phyloP scores from a whole-genome alignment of 2,113 vertebrate genomes.

The Tupaia tana region DNA sequence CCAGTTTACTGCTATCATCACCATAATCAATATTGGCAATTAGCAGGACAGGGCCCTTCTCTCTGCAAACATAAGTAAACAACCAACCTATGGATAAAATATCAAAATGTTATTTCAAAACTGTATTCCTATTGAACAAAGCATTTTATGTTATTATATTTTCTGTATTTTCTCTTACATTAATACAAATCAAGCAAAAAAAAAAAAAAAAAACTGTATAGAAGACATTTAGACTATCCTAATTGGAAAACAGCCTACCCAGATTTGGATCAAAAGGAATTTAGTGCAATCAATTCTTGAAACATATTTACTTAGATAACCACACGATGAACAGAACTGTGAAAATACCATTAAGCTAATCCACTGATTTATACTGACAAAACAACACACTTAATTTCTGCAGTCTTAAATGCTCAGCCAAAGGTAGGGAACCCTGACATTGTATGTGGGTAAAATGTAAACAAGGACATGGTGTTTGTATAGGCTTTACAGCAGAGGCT shows the following conservation, averaged over 20 bases:
- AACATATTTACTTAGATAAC: constrained; percentile 45
- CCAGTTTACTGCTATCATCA: neutral
- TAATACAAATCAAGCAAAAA: constrained; percentile 1
- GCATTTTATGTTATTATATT: neutral
- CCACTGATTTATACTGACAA: constrained; percentile 36
- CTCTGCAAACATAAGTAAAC: neutral
- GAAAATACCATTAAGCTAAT: constrained; percentile 57
- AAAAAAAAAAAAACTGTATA: neutral
- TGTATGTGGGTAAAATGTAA: constrained; percentile 2
- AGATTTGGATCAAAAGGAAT: constrained; percentile 49
- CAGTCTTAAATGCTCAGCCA: constrained; percentile 44
- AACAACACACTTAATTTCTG: constrained; percentile 58
- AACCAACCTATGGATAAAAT: neutral
- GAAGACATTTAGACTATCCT: constrained; percentile 30
- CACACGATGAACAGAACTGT: constrained; percentile 26
- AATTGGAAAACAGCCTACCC: constrained; percentile 26
- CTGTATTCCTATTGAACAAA: neutral
- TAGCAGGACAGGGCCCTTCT: neutral
- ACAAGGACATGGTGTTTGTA: constrained; percentile 52
- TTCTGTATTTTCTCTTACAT: neutral
- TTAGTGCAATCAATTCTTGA: constrained; percentile 38
- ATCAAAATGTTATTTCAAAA: neutral
- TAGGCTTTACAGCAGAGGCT: constrained; percentile 23
- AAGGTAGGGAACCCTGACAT: constrained; percentile 23
- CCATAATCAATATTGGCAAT: neutral